Evolutionary conservation across 2,797 vertebrate genomes (phyloP).

Genomic region (Clarias laeviceps): DNA sequence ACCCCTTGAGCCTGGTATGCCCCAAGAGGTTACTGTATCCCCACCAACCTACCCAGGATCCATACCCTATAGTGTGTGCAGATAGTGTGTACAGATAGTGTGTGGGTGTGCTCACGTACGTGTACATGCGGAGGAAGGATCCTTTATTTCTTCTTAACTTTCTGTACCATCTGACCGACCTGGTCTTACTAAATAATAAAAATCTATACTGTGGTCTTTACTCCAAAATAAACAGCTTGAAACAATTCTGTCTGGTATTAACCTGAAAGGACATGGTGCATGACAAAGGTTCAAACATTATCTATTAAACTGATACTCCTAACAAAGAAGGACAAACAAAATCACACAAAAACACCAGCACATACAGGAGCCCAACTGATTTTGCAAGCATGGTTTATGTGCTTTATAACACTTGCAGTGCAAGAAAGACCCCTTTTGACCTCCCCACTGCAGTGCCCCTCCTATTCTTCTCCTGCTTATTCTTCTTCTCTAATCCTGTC

Average conservation of each 20-base stretch:
- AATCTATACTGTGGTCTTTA: constrained; percentile 1
- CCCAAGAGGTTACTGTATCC: constrained; percentile 53
- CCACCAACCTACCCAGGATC: constrained; percentile 27
- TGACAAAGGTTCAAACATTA: constrained; percentile 42
- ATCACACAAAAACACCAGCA: constrained; percentile 16
- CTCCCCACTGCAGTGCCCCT: constrained; percentile 30
- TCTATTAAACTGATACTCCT: constrained; percentile 36
- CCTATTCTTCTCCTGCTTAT: constrained; percentile 46
- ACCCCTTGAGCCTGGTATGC: constrained; percentile 44
- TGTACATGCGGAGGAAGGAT: constrained; percentile 6
- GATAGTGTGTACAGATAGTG: constrained; percentile 31
- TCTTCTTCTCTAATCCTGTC: constrained; percentile 66
- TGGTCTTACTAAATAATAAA: not conserved
- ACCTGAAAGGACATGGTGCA: constrained; percentile 52
- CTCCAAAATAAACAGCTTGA: not conserved
- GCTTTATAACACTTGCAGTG: constrained; percentile 13
- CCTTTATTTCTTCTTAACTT: constrained; percentile 10
- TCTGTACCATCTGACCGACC: not conserved
- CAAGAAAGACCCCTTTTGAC: constrained; percentile 11
- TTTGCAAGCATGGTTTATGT: constrained; percentile 18
- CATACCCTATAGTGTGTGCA: constrained; percentile 25
- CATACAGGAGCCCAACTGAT: constrained; percentile 9
- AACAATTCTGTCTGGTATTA: constrained; percentile 29
- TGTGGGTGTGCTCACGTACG: constrained; percentile 32
- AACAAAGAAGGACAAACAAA: constrained; percentile 14